Base-by-base conservation (phyloP, 1,140 invertebrate species). In the Archegozetes longisetosus region DNA sequence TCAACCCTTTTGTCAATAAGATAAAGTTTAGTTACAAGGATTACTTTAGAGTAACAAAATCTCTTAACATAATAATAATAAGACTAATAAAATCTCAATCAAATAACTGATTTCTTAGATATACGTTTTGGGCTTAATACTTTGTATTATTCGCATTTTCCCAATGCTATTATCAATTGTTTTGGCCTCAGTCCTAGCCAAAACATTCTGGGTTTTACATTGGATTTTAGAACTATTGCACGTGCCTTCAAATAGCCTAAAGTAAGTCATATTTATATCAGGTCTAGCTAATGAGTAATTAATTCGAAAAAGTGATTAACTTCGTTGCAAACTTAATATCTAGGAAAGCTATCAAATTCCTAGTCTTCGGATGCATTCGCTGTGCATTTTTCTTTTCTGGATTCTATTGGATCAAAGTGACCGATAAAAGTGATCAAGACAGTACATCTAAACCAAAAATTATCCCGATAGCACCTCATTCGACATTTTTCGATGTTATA, bases 331-430 rank as follows among this genome's bases (percentile, higher is more conserved):
- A 1, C 17, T 48, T 40, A 40, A 40, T 9, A 6, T 40, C 6
- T 51, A 27, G 55, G 9, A 25, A 2, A 6, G 28, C 46, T 17
- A 32, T 12, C 20, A 27, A 32, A 46, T n/a, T 40, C 27, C 3
- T 50, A 3, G 28, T 14, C 2, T 51, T 46, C 13, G 29, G 17
- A 25, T 2, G 40, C 13, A 4, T 57, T 23, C 57, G 57, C 2
- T 13, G 20, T 4, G 12, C 1, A 13, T 53, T 59, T 9, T 59
- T 59, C 24, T 50, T 59, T 47, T 49, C 9, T 22, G 57, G 57
- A 13, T 59, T 59, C 24, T 59, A 59, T 53, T 59, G 57, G 57
- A 59, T 59, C 13, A 26, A 29, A 20, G 28, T 59, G 20, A 28
- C 26, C 26, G 57, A 59, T 23, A 22, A 53, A 26, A 24, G 60